phyloP scores from a whole-genome alignment of 1,140 invertebrate species.

The Cherax destructor region DNA sequence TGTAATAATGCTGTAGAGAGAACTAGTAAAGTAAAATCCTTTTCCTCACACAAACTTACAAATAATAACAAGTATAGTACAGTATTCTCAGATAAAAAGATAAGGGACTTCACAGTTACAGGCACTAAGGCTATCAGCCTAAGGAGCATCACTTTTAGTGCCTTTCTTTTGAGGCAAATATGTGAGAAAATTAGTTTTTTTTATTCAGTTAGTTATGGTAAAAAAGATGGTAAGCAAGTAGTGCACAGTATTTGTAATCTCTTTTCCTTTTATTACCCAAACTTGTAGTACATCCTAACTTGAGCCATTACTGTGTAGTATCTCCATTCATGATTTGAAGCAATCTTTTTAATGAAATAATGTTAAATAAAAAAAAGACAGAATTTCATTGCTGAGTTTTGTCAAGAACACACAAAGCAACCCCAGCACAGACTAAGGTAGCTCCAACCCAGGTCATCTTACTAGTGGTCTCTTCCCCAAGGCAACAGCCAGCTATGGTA shows the following conservation, averaged over 20 bases:
- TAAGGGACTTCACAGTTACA: neutral
- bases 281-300: neutral
- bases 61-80: too few species aligned
- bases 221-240: neutral
- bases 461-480: constrained; percentile 74
- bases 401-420: constrained; percentile 69
- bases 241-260: too few species aligned
- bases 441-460: constrained; percentile 68
- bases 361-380: neutral
- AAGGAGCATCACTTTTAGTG: neutral
- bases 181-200: too few species aligned
- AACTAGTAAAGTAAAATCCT: too few species aligned
- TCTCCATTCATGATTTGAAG: neutral
- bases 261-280: too few species aligned
- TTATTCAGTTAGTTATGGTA: neutral
- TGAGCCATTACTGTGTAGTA: neutral
- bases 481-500: constrained; percentile 74
- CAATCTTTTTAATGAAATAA: neutral
- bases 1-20: too few species aligned
- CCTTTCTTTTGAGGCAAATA: neutral
- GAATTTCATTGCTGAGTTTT: constrained; percentile 41
- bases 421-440: constrained; percentile 62
- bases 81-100: too few species aligned
- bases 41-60: too few species aligned
- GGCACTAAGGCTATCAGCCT: neutral